Base-by-base conservation (phyloP, 2,888 invertebrate species). In the Eumacrocentrus americanus region DNA sequence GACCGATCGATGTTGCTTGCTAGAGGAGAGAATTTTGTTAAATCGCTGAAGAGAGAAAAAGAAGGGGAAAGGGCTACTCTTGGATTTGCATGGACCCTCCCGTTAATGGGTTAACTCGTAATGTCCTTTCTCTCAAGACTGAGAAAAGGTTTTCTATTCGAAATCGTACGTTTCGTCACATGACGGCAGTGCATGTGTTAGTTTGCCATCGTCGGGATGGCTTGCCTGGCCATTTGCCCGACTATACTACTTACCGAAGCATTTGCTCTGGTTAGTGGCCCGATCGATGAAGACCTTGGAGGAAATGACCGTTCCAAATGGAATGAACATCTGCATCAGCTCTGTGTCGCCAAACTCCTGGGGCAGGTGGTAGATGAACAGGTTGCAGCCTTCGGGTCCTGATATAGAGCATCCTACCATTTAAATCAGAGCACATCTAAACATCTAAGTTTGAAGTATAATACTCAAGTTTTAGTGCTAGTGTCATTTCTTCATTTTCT, bases 221-320 rank as follows among this genome's bases (percentile, higher is more conserved):
- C n/a, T n/a, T n/a, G n/a, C n/a, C n/a, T n/a, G n/a, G n/a, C n/a
- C n/a, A n/a, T n/a, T n/a, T n/a, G n/a, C n/a, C n/a, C n/a, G n/a
- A n/a, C n/a, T n/a, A n/a, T 6, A 35, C 20, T 20, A 85, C 93
- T 88, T 85, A 98, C 98, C 98, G 84, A 99, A 99, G 87, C 98
- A 99, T 88, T 99, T 99, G 89, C 98, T 98, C 87, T 99, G 98
- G 85, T 98, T 98, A 80, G 98, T 99, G 82, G 98, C 98, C 76
- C 98, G 91, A 84, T 99, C 99, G 82, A 99, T 98, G 87, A 99
- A 99, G 75, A 99, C 99, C 88, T 99, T 99, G 83, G 98, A 98
- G 86, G 96, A 97, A 86, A 99, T 98, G 81, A 99, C 98, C 83
- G 95, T 97, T 76, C 99, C 99, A 83, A 99, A 99, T 67, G 98